Evolutionary conservation across 1,140 invertebrate genomes (phyloP).

Genomic region (Oncopeltus fasciatus): DNA sequence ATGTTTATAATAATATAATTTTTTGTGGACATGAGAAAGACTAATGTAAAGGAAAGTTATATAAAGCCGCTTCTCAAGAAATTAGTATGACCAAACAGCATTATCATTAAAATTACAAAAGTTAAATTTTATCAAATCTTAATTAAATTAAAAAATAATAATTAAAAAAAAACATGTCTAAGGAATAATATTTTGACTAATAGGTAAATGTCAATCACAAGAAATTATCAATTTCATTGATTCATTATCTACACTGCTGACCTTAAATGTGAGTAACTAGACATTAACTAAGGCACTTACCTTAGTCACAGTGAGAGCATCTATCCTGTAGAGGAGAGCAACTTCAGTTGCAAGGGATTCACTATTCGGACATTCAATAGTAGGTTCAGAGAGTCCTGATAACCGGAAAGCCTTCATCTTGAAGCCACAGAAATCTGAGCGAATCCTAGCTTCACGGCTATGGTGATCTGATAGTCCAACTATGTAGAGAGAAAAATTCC

Average conservation of each 20-base stretch:
- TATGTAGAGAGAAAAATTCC: constrained; percentile 76
- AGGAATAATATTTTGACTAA: no score
- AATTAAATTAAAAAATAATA: no score
- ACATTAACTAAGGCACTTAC: constrained; percentile 77
- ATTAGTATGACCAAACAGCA: no score
- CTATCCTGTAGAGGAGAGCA: constrained; percentile 81
- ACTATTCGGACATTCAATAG: constrained; percentile 93
- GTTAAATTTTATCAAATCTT: no score
- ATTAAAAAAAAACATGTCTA: no score
- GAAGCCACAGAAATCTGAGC: constrained; percentile 31
- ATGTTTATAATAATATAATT: no score
- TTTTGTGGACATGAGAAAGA: no score
- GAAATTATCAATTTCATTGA: background rate
- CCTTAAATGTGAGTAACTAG: constrained; percentile 56
- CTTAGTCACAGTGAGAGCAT: no score
- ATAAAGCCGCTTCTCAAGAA: no score
- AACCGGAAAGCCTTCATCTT: constrained; percentile 52
- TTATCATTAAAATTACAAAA: no score
- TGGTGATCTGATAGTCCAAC: constrained; percentile 76
- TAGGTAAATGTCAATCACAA: no score
- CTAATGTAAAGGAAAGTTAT: no score
- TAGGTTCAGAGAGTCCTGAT: constrained; percentile 73
- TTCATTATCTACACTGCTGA: constrained; percentile 52
- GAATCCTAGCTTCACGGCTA: constrained; percentile 30
- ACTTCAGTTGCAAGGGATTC: constrained; percentile 86